Base-by-base conservation (phyloP, 2,888 invertebrate genomes). In the Cecidostiba fungosa region DNA sequence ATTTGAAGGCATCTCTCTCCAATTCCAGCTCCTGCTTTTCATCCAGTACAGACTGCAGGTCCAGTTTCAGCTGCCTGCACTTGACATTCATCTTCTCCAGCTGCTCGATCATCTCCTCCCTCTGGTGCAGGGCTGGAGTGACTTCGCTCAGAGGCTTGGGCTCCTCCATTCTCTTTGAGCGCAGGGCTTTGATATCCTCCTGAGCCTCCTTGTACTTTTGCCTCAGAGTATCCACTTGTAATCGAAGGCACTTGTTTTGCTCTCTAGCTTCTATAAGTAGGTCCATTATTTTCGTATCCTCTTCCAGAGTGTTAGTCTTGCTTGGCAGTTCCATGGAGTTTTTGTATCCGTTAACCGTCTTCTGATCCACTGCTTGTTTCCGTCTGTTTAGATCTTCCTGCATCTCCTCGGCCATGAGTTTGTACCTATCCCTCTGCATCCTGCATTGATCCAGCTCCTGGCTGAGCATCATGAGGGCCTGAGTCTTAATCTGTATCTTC, bases 1-100 rank as follows among this genome's bases (percentile, higher is more conserved):
- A 96, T 91, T 97, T 97, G 91, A 97, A 97, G 36, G 97, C 96
- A 92, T 98, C 97, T 86, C 97, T 94, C 91, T 98, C 97, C 6
- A 95, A 96, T 26, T 96, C 95, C 50, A 97, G 93, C 91, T 98
- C 98, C 91, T 97, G 97, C 91, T 97, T 98, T 91, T 98, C 98
- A 92, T 98, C 98, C 72, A 98, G 93, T 43, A 97, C 95, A 8
- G 96, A 95, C 92, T 97, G 95, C 50, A 98, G 94, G 93, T 98
- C 97, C 73, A 95, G 94, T 90, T 96, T 96, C 76, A 97, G 93
- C 93, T 97, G 97, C 88, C 95, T 95, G 92, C 95, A 96, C 96
- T 96, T 95, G 89, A 95, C 94, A 89, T 95, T 95, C 84, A 95
- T 92, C 90, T 94, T 95, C 92, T 96, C 96, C 70, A 96, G 93